Conservation (phyloP, 2,797 vertebrate genomes). For the Callimico goeldii region DNA sequence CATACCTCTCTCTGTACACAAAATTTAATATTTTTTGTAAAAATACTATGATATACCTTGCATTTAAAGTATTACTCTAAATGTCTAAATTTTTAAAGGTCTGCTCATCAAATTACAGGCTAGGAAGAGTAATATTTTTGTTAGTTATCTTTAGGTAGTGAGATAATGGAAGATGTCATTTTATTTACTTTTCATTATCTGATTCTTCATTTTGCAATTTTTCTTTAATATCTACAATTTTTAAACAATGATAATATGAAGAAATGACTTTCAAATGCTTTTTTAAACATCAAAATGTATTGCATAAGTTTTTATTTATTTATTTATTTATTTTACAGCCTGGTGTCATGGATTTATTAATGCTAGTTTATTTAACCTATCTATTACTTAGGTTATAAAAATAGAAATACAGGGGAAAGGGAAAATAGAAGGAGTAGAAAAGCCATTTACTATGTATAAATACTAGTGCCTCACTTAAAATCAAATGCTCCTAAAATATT, state of each 20-base stretch:
- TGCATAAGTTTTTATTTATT: background rate
- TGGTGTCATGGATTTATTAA: background rate
- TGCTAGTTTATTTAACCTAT: conserved; percentile 18
- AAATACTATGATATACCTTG: background rate
- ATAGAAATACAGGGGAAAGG: background rate
- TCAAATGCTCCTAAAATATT: background rate
- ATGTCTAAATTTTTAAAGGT: background rate
- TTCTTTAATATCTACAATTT: background rate
- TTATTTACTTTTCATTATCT: background rate
- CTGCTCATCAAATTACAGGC: background rate
- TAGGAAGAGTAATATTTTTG: background rate
- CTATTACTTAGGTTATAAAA: conserved; percentile 15
- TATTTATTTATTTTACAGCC: conserved; percentile 35
- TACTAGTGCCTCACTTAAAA: background rate
- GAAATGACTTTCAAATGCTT: background rate
- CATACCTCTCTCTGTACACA: background rate
- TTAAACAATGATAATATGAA: background rate
- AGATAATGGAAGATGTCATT: background rate
- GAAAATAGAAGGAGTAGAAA: background rate
- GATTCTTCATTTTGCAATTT: background rate
- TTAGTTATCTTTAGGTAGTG: background rate
- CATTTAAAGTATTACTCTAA: background rate
- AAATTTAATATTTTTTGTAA: background rate
- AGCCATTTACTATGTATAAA: background rate
- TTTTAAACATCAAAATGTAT: background rate